Percentiles rank a stretch among this genome's conserved stretches.
Conservation (phyloP, 2,113 vertebrate species). For the Camelus dromedarius region DNA sequence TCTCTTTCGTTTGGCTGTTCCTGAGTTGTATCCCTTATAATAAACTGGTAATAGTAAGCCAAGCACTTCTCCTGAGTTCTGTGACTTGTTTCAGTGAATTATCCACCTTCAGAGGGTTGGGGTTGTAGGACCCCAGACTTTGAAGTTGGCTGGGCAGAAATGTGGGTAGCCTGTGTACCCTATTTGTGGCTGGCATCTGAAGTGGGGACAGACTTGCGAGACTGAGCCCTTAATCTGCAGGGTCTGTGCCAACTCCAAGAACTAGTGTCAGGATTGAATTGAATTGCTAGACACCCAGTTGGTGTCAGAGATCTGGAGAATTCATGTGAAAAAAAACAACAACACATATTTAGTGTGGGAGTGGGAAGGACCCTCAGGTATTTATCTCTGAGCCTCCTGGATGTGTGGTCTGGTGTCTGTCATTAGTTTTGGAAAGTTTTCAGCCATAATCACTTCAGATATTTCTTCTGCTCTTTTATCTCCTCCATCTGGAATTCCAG, state of each 20-base stretch:
- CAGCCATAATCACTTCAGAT: not conserved
- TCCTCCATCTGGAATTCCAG: not conserved
- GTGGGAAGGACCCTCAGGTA: not conserved
- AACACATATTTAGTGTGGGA: not conserved
- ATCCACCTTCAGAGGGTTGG: not conserved
- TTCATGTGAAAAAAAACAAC: not conserved
- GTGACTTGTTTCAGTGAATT: not conserved
- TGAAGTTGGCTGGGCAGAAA: not conserved
- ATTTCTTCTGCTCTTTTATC: not conserved
- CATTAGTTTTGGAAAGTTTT: not conserved
- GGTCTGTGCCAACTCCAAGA: not conserved
- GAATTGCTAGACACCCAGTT: not conserved
- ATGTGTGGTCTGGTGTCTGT: not conserved
- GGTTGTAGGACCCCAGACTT: not conserved
- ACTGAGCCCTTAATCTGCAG: not conserved
- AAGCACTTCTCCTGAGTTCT: not conserved
- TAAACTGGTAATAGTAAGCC: not conserved
- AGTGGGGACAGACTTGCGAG: not conserved
- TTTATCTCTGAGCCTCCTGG: not conserved
- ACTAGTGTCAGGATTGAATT: not conserved
- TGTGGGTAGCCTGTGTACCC: not conserved
- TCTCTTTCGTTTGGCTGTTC: not conserved
- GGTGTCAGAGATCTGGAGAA: not conserved
- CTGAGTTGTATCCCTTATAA: not conserved
- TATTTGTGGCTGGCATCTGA: not conserved